A percentile compares a stretch with the other conserved stretches of the same genome.
Conservation (phyloP, 2,888 invertebrate species). For the Limnephilus rhombicus region DNA sequence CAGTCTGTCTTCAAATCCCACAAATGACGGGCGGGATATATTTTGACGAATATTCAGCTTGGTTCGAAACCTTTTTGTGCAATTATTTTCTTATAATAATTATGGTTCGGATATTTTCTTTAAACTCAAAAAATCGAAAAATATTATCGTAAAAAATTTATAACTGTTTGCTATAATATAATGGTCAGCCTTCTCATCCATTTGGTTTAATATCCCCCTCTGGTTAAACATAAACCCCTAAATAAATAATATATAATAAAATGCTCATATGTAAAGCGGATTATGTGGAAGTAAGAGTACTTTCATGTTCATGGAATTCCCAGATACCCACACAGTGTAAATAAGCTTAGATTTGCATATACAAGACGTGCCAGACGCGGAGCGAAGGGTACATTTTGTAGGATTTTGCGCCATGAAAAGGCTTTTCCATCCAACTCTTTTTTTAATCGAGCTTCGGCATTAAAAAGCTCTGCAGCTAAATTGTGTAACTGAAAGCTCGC, state of each 20-base stretch:
- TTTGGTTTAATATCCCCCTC: background rate
- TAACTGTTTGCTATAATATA: background rate
- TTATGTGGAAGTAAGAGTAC: background rate
- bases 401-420: slow-evolving; percentile 55
- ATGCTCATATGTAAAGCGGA: background rate
- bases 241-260: background rate
- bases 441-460: slow-evolving; percentile 54
- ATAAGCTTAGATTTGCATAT: slow-evolving; percentile 60
- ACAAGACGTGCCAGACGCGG: slow-evolving; percentile 57
- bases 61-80: background rate
- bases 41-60: background rate
- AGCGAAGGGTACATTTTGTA: slow-evolving; percentile 58
- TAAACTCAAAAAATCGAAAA: no score
- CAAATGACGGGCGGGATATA: background rate
- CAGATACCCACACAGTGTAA: slow-evolving; percentile 52
- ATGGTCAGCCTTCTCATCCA: background rate
- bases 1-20: background rate
- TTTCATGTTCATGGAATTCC: slow-evolving; percentile 13
- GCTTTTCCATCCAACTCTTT: slow-evolving; percentile 59
- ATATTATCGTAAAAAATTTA: background rate
- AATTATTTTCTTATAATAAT: no score
- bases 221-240: background rate
- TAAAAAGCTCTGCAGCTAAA: slow-evolving; percentile 56
- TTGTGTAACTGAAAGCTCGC: slow-evolving; percentile 55
- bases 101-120: no score